phyloP scores from a whole-genome alignment of 2,888 invertebrate species.

The Dynastes grantii region DNA sequence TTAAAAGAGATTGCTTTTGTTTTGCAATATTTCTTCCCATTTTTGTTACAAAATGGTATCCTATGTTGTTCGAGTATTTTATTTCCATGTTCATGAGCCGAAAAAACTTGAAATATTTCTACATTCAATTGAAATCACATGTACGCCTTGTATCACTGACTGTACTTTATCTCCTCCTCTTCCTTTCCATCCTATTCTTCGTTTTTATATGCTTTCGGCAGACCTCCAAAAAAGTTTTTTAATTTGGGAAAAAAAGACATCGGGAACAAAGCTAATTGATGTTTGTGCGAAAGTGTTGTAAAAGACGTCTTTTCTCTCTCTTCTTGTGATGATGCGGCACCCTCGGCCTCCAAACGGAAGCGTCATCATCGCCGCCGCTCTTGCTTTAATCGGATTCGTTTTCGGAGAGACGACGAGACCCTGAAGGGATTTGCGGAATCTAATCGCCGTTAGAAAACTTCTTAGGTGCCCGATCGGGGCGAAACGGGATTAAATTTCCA shows the following conservation, averaged over 20 bases:
- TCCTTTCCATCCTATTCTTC: not conserved
- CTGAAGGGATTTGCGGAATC: conserved; percentile 39
- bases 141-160: too few relatives aligned
- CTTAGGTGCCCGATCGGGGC: conserved; percentile 34
- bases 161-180: too few relatives aligned
- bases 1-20: too few relatives aligned
- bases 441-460: conserved; percentile 39
- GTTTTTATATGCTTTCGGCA: not conserved
- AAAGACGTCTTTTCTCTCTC: not conserved
- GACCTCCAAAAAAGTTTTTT: too few relatives aligned
- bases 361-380: conserved; percentile 4
- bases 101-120: too few relatives aligned
- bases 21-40: too few relatives aligned
- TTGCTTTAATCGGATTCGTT: conserved; percentile 35
- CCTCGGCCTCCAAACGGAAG: not conserved
- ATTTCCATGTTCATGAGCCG: too few relatives aligned
- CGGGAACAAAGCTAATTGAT: conserved; percentile 31
- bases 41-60: too few relatives aligned
- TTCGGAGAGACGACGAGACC: conserved; percentile 15
- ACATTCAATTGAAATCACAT: too few relatives aligned
- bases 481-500: conserved; percentile 43
- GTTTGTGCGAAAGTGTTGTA: conserved; percentile 37
- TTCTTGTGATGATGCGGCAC: not conserved
- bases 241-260: too few relatives aligned
- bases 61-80: too few relatives aligned